Conservation (phyloP, 2,113 vertebrate genomes). For the Gulo gulo region DNA sequence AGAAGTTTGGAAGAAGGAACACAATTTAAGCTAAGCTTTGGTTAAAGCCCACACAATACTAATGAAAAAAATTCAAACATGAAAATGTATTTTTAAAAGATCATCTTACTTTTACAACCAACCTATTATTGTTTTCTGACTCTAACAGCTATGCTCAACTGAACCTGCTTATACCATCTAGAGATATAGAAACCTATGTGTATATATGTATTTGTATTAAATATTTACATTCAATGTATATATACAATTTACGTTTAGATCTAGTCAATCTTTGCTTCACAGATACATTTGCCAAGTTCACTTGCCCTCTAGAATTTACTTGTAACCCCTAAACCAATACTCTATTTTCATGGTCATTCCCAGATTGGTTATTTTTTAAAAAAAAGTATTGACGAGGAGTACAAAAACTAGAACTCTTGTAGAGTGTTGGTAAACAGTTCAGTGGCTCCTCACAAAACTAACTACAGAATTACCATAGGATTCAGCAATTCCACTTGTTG, state of each 20-base stretch:
- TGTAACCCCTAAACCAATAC: not conserved
- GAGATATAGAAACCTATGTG: not conserved
- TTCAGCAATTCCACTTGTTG: not conserved
- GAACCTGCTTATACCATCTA: conserved; percentile 2
- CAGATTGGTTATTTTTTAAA: not conserved
- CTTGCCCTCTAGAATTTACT: not conserved
- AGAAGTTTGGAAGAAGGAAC: not conserved
- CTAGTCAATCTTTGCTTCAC: not conserved
- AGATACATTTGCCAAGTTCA: not conserved
- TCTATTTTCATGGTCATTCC: not conserved
- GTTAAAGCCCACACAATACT: not conserved
- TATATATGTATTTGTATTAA: not conserved
- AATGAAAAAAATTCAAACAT: not conserved
- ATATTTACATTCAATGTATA: not conserved
- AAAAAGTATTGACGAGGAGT: not conserved
- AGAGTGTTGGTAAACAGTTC: not conserved
- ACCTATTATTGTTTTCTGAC: not conserved
- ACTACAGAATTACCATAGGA: not conserved
- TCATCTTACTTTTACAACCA: conserved; percentile 20
- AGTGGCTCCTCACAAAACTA: not conserved
- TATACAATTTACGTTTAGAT: not conserved
- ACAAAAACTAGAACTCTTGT: not conserved
- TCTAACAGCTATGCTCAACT: not conserved
- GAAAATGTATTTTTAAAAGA: not conserved
- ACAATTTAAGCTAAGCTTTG: not conserved